Conservation (phyloP, 2,113 vertebrate genomes). For the Mirounga angustirostris region DNA sequence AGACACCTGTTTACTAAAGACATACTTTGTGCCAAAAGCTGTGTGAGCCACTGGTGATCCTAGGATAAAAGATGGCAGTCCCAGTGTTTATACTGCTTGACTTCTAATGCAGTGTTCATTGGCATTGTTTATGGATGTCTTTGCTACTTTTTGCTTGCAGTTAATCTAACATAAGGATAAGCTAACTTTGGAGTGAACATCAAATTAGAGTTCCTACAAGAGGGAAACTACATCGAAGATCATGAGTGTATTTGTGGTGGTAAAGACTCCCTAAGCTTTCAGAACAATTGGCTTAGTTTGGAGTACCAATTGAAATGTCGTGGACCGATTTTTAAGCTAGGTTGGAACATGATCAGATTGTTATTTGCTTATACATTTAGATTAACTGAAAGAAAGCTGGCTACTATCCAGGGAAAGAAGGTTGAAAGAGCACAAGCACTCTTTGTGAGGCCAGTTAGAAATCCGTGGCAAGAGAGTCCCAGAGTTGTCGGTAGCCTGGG, state of each 20-base stretch:
- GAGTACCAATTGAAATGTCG: background rate
- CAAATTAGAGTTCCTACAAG: background rate
- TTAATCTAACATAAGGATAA: background rate
- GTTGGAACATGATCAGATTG: background rate
- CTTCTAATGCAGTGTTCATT: background rate
- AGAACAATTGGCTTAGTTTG: slow-evolving; percentile 2
- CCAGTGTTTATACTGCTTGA: accelerated
- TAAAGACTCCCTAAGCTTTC: slow-evolving; percentile 11
- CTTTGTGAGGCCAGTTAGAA: background rate
- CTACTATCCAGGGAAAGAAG: background rate
- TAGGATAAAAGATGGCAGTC: background rate
- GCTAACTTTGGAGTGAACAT: background rate
- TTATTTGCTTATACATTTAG: slow-evolving; percentile 32
- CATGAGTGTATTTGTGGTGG: background rate
- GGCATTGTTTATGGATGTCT: background rate
- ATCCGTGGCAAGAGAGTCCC: background rate
- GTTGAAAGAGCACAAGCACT: background rate
- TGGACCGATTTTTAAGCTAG: slow-evolving; percentile 4
- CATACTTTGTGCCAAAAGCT: background rate
- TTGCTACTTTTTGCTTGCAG: background rate
- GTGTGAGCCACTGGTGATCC: background rate
- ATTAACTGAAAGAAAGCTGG: slow-evolving; percentile 14
- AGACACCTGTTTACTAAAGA: background rate
- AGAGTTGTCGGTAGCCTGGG: background rate
- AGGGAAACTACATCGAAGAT: background rate